Evolutionary conservation across 64 coral and sea anemone genomes (phyloP).

Genomic region (Platygyra sinensis): DNA sequence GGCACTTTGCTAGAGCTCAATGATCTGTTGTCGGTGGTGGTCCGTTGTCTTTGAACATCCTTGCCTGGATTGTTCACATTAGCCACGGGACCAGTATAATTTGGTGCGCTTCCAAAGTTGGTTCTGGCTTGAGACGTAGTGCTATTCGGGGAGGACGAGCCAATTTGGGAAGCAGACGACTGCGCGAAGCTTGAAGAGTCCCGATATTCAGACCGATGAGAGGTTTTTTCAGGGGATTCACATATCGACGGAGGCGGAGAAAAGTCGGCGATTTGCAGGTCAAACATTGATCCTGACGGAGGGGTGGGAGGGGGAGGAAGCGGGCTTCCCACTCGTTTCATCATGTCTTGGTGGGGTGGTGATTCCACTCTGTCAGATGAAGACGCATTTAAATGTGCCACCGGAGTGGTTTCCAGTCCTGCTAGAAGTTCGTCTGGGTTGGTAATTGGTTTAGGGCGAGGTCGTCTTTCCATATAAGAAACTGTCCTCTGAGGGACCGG

Average conservation of each 20-base stretch:
- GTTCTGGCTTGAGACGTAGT: background rate
- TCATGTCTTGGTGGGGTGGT: background rate
- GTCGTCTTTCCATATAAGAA: constrained; percentile 8
- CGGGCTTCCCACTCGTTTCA: constrained; percentile 33
- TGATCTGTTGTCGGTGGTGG: background rate
- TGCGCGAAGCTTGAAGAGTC: constrained; percentile 6
- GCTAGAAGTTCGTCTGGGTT: constrained; percentile 20
- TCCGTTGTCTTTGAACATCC: background rate
- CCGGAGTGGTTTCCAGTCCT: constrained; percentile 31
- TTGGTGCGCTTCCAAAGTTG: background rate
- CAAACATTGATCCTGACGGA: constrained; percentile 31
- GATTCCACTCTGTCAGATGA: constrained; percentile 1
- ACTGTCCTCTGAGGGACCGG: constrained; percentile 31
- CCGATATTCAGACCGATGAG: background rate
- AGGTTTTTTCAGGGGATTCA: constrained; percentile 21
- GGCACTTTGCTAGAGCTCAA: background rate
- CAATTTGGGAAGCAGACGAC: background rate
- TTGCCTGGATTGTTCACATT: background rate
- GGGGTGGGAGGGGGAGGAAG: constrained; percentile 54
- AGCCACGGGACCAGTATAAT: background rate
- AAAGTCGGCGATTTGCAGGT: constrained; percentile 56
- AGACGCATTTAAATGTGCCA: background rate
- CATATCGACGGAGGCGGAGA: constrained; percentile 53
- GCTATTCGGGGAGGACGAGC: background rate
- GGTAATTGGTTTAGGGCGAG: constrained; percentile 58